phyloP scores from a whole-genome alignment of 1,140 invertebrate genomes.

The Galendromus occidentalis region DNA sequence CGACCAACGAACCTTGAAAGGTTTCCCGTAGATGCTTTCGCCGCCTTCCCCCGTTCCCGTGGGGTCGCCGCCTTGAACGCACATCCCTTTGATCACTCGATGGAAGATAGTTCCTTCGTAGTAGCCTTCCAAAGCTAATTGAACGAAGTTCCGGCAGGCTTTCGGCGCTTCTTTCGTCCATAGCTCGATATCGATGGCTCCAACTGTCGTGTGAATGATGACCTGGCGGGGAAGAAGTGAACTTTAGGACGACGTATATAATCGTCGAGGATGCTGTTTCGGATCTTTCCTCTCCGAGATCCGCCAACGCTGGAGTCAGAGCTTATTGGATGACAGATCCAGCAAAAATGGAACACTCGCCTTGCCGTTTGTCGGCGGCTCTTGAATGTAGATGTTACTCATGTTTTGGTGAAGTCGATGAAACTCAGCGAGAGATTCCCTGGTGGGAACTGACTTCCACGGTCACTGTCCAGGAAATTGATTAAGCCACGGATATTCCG shows the following conservation, averaged over 20 bases:
- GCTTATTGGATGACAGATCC: neutral
- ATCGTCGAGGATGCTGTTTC: too few species aligned
- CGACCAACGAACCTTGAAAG: slow-evolving; percentile 53
- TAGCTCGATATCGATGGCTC: slow-evolving; percentile 92
- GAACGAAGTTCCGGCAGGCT: slow-evolving; percentile 88
- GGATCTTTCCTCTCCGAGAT: too few species aligned
- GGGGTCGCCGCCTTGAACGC: slow-evolving; percentile 89
- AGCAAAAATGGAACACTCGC: slow-evolving; percentile 37
- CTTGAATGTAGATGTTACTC: slow-evolving; percentile 92
- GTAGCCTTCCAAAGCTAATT: slow-evolving; percentile 89
- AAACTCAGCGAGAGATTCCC: too few species aligned
- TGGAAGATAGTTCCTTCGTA: slow-evolving; percentile 85
- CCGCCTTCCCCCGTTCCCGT: slow-evolving; percentile 81
- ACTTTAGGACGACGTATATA: slow-evolving; percentile 11
- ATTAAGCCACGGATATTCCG: too few species aligned
- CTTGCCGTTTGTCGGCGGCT: slow-evolving; percentile 81
- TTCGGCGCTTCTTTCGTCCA: slow-evolving; percentile 92
- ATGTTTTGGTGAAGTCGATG: slow-evolving; percentile 33
- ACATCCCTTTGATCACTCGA: slow-evolving; percentile 70
- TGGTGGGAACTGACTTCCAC: too few species aligned
- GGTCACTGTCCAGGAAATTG: too few species aligned
- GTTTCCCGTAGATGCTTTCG: slow-evolving; percentile 76
- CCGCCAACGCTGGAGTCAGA: slow-evolving; percentile 7
- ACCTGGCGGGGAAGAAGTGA: slow-evolving; percentile 39
- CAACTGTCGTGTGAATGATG: slow-evolving; percentile 67